Conservation (phyloP, 2,113 vertebrate genomes). For the Siniperca chuatsi region DNA sequence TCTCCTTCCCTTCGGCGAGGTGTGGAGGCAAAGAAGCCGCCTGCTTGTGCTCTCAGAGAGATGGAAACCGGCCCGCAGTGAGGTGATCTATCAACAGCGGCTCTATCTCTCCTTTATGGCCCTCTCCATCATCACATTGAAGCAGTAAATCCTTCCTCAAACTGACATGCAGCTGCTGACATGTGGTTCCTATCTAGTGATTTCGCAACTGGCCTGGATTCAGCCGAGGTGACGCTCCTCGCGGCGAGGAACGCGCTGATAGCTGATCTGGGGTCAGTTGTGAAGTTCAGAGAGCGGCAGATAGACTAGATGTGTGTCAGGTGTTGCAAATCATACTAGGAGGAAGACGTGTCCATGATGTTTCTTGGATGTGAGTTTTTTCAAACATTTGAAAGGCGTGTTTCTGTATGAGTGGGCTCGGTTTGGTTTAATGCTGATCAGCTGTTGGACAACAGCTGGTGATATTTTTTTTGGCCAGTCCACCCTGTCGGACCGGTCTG, state of each 20-base stretch:
- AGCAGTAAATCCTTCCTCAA: slow-evolving; percentile 69
- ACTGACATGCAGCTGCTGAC: slow-evolving; percentile 62
- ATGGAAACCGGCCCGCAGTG: slow-evolving; percentile 52
- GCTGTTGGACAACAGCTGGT: slow-evolving; percentile 51
- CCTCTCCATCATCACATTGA: slow-evolving; percentile 65
- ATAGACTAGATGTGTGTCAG: slow-evolving; percentile 2
- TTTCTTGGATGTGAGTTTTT: slow-evolving; percentile 24
- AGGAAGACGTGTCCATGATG: not conserved
- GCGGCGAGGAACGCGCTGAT: not conserved
- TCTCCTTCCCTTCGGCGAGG: slow-evolving; percentile 20
- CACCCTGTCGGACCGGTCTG: not conserved
- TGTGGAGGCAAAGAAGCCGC: slow-evolving; percentile 34
- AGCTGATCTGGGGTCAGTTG: slow-evolving; percentile 46
- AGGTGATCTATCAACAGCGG: slow-evolving; percentile 60
- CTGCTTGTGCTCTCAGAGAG: slow-evolving; percentile 35
- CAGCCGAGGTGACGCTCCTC: slow-evolving; percentile 16
- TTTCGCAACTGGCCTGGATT: slow-evolving; percentile 41
- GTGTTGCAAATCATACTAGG: slow-evolving; percentile 10
- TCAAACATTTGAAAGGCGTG: slow-evolving; percentile 16
- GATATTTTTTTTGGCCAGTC: slow-evolving; percentile 33
- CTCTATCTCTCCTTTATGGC: slow-evolving; percentile 59
- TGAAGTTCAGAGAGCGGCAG: slow-evolving; percentile 22
- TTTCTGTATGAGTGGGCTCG: slow-evolving; percentile 25
- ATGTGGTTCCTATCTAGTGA: slow-evolving; percentile 69
- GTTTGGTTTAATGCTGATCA: slow-evolving; percentile 50